Conservation (phyloP, 2,888 invertebrate species). For the Dicyrtomina minuta region DNA sequence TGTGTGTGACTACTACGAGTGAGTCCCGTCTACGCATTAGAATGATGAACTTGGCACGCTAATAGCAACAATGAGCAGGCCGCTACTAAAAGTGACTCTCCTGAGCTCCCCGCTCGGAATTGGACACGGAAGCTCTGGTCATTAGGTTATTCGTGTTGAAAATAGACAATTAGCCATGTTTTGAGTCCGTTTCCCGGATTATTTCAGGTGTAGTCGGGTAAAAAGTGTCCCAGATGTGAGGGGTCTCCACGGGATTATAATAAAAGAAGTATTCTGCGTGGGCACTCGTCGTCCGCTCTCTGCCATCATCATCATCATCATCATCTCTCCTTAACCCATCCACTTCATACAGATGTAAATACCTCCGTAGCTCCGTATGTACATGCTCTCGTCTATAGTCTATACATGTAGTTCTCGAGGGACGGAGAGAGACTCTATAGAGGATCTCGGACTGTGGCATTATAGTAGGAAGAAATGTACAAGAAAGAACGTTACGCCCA, state of each 20-base stretch:
- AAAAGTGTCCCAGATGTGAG: constrained; percentile 29
- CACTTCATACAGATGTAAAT: constrained; percentile 23
- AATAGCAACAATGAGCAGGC: constrained; percentile 25
- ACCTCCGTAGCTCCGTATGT: neutral
- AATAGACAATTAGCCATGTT: constrained; percentile 5
- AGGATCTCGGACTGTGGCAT: no score
- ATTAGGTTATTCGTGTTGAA: constrained; percentile 13
- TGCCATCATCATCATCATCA: constrained; percentile 35
- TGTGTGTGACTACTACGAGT: neutral
- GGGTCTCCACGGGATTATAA: constrained; percentile 29
- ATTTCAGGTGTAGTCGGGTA: neutral
- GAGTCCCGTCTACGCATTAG: constrained; percentile 3
- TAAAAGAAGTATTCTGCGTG: constrained; percentile 48
- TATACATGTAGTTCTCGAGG: neutral
- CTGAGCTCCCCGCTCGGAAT: neutral
- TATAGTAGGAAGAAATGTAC: neutral
- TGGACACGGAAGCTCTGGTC: neutral
- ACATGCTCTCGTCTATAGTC: neutral
- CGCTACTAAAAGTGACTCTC: constrained; percentile 21
- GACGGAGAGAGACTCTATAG: neutral
- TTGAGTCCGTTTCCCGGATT: neutral
- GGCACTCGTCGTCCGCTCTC: constrained; percentile 41
- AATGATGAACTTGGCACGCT: constrained; percentile 3
- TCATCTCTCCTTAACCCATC: constrained; percentile 22
- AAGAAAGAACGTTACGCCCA: constrained; percentile 46